A percentile compares a stretch with the other conserved stretches of the same genome.
phyloP scores from a whole-genome alignment of 2,888 invertebrate genomes.

The Eurois occulta region DNA sequence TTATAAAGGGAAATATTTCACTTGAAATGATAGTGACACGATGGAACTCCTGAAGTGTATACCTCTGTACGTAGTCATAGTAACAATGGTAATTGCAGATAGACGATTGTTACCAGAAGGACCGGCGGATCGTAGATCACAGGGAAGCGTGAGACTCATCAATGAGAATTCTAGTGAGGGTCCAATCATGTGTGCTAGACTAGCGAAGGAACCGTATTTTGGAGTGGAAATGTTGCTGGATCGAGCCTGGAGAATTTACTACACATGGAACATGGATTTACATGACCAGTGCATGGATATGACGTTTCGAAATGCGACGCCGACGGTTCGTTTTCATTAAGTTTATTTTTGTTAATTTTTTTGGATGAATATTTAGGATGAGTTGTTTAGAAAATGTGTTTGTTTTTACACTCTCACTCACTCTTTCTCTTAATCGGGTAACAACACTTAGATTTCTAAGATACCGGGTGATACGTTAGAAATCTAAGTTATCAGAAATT shows the following conservation, averaged over 20 bases:
- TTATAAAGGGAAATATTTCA: slow-evolving; percentile 52
- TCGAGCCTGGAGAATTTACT: slow-evolving; percentile 80
- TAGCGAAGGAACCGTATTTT: slow-evolving; percentile 78
- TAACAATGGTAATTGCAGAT: slow-evolving; percentile 11
- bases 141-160: accelerated
- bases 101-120: too few relatives aligned
- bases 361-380: background rate
- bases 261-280: slow-evolving; percentile 80
- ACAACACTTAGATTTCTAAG: background rate
- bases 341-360: background rate
- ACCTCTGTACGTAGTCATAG: slow-evolving; percentile 28
- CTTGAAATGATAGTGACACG: slow-evolving; percentile 39
- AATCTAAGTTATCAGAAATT: too few relatives aligned
- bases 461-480: background rate
- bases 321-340: slow-evolving; percentile 68
- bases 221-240: slow-evolving; percentile 78
- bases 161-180: background rate
- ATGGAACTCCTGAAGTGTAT: slow-evolving; percentile 45
- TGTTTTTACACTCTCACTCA: background rate
- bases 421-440: too few relatives aligned
- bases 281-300: slow-evolving; percentile 79
- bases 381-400: background rate
- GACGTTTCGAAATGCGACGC: slow-evolving; percentile 76
- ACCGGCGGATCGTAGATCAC: too few relatives aligned
- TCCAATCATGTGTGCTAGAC: slow-evolving; percentile 66